Base-by-base conservation (phyloP, 2,888 invertebrate species). In the Oscheius sp. region DNA sequence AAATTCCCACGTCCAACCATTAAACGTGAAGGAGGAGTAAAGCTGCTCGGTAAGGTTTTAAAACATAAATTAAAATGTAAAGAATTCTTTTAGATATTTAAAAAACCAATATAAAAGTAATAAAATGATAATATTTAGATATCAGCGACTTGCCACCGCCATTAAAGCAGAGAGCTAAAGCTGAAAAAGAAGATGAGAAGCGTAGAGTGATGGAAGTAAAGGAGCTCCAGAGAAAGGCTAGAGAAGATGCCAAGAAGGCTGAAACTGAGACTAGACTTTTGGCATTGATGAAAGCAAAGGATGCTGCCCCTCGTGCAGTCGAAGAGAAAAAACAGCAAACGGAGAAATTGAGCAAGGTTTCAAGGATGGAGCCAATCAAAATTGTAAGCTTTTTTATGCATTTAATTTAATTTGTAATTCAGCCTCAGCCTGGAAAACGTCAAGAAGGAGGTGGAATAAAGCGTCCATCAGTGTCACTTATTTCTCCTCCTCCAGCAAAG, bases 71-170 rank as follows among this genome's bases (percentile, higher is more conserved):
- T n/a, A n/a, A n/a, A n/a, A n/a, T n/a, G n/a, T n/a, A n/a, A n/a
- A n/a, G n/a, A n/a, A n/a, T 23, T 17, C 3, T 12, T 57, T 57
- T 6, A 42, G 1, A 8, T 12, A 3, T 29, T 46, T 57, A n/a
- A n/a, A n/a, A n/a, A n/a, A n/a, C n/a, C n/a, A n/a, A n/a, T n/a
- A n/a, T n/a, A n/a, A n/a, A n/a, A n/a, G n/a, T n/a, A n/a, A n/a
- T n/a, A n/a, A n/a, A n/a, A n/a, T n/a, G 29, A 23, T 10, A 20
- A 29, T 27, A 25, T 37, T 23, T 23, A 67, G 70, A 70, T 27
- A 78, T 82, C 61, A 71, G 69, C 48, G 81, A 82, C 15, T 64
- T 78, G n/a, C 81, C 81, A 4, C 72, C 73, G 31, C 46, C 78
- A 3, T 33, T 71, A 15, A 73, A 68, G 42, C 71, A 74, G 50